phyloP scores from a whole-genome alignment of 2,113 vertebrate genomes.

The Nettapus auritus region DNA sequence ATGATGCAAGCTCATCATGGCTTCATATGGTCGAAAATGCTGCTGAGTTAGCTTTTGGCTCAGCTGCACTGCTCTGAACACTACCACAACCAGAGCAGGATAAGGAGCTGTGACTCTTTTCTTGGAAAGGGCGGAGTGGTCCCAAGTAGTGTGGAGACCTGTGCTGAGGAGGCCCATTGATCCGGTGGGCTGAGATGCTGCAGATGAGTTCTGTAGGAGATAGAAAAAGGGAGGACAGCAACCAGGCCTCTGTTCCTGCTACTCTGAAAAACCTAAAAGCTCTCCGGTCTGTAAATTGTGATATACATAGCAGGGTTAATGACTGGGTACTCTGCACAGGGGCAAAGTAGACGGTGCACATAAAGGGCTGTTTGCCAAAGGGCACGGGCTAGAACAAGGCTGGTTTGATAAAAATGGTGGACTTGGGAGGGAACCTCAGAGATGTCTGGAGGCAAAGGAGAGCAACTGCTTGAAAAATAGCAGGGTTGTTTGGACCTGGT shows the following conservation, averaged over 20 bases:
- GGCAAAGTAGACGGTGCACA: not conserved
- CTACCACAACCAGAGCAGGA: not conserved
- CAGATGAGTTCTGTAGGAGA: not conserved
- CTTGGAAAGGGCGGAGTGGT: not conserved
- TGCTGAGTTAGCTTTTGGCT: slow-evolving; percentile 35
- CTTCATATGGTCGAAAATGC: not conserved
- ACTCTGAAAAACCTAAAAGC: not conserved
- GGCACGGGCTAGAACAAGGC: not conserved
- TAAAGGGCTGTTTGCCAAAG: fast-evolving
- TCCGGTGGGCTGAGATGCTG: not conserved
- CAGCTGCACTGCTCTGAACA: not conserved
- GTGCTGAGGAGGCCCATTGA: not conserved
- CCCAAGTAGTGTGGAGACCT: not conserved
- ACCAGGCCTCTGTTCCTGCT: not conserved
- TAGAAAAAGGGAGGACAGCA: not conserved
- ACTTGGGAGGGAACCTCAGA: not conserved
- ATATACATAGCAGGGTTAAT: not conserved
- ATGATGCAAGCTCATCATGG: not conserved
- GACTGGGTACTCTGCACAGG: not conserved
- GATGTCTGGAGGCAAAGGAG: not conserved
- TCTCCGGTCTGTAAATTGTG: not conserved
- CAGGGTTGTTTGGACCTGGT: not conserved
- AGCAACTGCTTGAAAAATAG: not conserved
- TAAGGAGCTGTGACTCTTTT: not conserved
- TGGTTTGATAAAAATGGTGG: not conserved